Conservation (phyloP, 2,113 vertebrate genomes). For the Archilochus colubris region DNA sequence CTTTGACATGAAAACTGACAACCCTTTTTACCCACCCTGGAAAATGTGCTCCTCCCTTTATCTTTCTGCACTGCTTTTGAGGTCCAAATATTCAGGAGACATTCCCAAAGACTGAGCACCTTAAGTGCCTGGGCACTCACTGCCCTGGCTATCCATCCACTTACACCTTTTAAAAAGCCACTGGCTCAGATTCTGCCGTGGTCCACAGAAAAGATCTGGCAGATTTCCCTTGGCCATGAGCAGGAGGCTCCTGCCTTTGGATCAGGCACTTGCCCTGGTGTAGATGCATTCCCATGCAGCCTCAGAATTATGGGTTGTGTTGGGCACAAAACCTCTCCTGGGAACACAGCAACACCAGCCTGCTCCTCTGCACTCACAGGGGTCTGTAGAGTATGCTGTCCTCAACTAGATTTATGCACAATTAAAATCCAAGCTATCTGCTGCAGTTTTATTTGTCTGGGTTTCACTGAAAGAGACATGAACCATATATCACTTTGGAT, state of each 20-base stretch:
- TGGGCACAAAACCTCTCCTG: not conserved
- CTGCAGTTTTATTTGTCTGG: not conserved
- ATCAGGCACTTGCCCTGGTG: not conserved
- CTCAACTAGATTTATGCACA: not conserved
- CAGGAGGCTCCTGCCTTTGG: not conserved
- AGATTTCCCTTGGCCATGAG: not conserved
- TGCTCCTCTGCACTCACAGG: not conserved
- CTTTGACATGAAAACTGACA: not conserved
- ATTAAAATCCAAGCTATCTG: not conserved
- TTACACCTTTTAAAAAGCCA: not conserved
- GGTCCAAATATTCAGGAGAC: not conserved
- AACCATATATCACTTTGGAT: not conserved
- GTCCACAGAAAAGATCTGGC: not conserved
- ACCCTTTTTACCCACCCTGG: not conserved
- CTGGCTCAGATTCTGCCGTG: not conserved
- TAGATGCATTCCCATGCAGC: fast-evolving
- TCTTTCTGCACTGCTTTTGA: not conserved
- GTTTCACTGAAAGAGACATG: not conserved
- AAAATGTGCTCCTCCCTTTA: not conserved
- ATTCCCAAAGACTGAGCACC: not conserved
- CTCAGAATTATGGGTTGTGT: not conserved
- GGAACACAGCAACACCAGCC: fast-evolving
- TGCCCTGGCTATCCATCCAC: too few relatives aligned
- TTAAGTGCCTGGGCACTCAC: not conserved
- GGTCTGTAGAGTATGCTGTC: not conserved